Evolutionary conservation across 2,888 invertebrate genomes (phyloP).

Genomic region (Aspidiotus rigidus): DNA sequence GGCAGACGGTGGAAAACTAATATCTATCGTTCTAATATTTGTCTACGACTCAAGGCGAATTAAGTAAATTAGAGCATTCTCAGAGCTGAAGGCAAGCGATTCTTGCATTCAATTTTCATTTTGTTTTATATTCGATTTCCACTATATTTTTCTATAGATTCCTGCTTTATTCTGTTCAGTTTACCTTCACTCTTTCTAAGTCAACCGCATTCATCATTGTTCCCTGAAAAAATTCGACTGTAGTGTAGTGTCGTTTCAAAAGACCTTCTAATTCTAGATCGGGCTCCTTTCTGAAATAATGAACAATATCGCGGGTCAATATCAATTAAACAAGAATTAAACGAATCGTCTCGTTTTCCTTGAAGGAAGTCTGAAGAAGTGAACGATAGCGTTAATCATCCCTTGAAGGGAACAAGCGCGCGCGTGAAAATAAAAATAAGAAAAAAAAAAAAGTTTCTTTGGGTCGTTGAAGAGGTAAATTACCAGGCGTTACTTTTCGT

Average conservation of each 20-base stretch:
- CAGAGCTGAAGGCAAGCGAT: conserved; percentile 14
- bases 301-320: conserved; percentile 14
- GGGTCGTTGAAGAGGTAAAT: too few species aligned
- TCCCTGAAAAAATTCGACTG: conserved; percentile 99
- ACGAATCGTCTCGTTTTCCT: background rate
- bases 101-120: background rate
- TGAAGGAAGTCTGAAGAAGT: conserved; percentile 1
- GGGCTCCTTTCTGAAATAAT: conserved; percentile 88
- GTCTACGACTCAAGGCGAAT: too few species aligned
- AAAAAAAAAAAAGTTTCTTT: too few species aligned
- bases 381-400: background rate
- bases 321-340: conserved; percentile 9
- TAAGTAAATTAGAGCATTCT: conserved; percentile 1
- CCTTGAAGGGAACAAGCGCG: background rate
- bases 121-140: background rate
- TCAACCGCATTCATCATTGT: conserved; percentile 99
- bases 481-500: too few species aligned
- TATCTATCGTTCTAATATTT: too few species aligned
- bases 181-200: conserved; percentile 99
- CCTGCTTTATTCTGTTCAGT: conserved; percentile 13
- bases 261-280: conserved; percentile 99
- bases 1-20: too few species aligned
- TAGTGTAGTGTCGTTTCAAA: conserved; percentile 99
- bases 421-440: background rate
- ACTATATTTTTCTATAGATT: background rate